phyloP scores from a whole-genome alignment of 2,888 invertebrate species.

The Ophioninae sp. region DNA sequence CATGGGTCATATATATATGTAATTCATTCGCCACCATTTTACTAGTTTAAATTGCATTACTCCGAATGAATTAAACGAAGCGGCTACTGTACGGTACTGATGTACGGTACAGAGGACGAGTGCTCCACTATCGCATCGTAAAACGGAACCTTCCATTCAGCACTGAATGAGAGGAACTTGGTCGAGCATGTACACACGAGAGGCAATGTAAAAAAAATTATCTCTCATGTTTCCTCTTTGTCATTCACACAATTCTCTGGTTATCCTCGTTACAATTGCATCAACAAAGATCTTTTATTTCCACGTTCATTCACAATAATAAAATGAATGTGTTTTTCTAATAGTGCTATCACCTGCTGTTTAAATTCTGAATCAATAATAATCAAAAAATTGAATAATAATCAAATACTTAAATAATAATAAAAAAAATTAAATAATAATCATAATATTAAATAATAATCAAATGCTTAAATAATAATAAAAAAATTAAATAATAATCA shows the following conservation, averaged over 20 bases:
- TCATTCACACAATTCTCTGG: slow-evolving; percentile 30
- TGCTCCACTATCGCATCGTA: slow-evolving; percentile 57
- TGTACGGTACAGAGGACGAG: slow-evolving; percentile 28
- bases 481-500: too few relatives aligned
- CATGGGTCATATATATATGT: not conserved
- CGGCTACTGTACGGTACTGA: slow-evolving; percentile 52
- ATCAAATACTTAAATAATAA: too few relatives aligned
- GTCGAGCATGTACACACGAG: not conserved
- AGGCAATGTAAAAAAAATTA: slow-evolving; percentile 16
- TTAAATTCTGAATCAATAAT: too few relatives aligned
- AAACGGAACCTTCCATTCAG: slow-evolving; percentile 70
- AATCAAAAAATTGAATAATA: too few relatives aligned
- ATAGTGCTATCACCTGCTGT: not conserved
- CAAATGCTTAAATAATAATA: too few relatives aligned
- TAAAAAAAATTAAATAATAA: too few relatives aligned
- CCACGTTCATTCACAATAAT: slow-evolving; percentile 45
- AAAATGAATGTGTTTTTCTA: not conserved
- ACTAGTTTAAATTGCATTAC: slow-evolving; percentile 74
- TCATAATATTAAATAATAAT: too few relatives aligned
- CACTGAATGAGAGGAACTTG: slow-evolving; percentile 36
- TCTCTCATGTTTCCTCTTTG: slow-evolving; percentile 49
- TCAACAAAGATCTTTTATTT: slow-evolving; percentile 18
- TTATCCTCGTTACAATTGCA: slow-evolving; percentile 37
- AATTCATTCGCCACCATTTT: slow-evolving; percentile 60
- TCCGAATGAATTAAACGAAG: slow-evolving; percentile 64